A percentile compares a stretch with the other conserved stretches of the same genome.
Evolutionary conservation across 2,113 vertebrate species (phyloP).

Genomic region (Colistium nudipinnis): DNA sequence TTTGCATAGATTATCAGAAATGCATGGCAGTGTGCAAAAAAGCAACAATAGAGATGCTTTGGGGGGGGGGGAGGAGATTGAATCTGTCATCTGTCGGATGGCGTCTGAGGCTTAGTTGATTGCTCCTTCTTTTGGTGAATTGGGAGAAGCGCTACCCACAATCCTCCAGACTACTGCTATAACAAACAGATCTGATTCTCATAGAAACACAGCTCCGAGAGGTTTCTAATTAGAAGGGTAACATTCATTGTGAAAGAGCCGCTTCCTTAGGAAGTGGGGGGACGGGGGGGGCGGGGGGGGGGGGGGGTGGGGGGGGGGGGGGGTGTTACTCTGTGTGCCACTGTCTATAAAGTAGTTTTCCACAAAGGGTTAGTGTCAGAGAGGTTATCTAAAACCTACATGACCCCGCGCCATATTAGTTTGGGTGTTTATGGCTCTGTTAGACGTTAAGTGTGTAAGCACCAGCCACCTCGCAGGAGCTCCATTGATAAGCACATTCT

Average conservation of each 20-base stretch:
- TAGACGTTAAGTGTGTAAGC: slow-evolving; percentile 23
- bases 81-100: slow-evolving; percentile 60
- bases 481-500: slow-evolving; percentile 37
- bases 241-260: slow-evolving; percentile 45
- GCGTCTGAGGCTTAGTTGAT: slow-evolving; percentile 72
- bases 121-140: slow-evolving; percentile 72
- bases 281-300: no score
- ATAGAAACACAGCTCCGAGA: slow-evolving; percentile 30
- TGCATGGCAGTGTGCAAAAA: slow-evolving; percentile 41
- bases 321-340: not conserved
- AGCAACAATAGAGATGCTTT: slow-evolving; percentile 54
- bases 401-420: slow-evolving; percentile 30
- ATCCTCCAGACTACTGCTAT: slow-evolving; percentile 64
- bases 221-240: slow-evolving; percentile 38
- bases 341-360: slow-evolving; percentile 33
- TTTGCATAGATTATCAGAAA: slow-evolving; percentile 67
- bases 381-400: slow-evolving; percentile 46
- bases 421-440: slow-evolving; percentile 53
- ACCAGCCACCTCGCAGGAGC: slow-evolving; percentile 16
- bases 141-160: slow-evolving; percentile 37
- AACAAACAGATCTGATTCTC: slow-evolving; percentile 75
- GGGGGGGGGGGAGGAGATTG: slow-evolving; percentile 48
- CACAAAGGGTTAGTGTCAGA: slow-evolving; percentile 6
- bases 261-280: slow-evolving; percentile 27
- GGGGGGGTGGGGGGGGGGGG: no score